phyloP scores from a whole-genome alignment of 2,888 invertebrate species.

The Cephus pulcher region DNA sequence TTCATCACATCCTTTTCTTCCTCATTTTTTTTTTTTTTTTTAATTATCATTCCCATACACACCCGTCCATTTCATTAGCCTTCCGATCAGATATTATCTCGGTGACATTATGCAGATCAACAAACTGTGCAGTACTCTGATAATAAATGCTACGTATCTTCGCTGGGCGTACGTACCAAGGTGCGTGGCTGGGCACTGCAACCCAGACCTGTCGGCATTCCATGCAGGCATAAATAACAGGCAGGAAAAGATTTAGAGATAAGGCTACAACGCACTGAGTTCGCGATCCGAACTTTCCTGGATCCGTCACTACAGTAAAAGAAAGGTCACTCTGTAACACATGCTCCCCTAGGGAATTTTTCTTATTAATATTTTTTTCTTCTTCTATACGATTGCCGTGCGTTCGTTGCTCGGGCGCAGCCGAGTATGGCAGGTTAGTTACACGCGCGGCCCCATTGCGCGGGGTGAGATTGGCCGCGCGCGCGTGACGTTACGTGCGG shows the following conservation, averaged over 20 bases:
- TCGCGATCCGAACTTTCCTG: not conserved
- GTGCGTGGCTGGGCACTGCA: not conserved
- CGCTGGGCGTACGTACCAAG: not conserved
- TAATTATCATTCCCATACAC: not conserved
- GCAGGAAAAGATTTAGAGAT: not conserved
- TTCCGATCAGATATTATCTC: not conserved
- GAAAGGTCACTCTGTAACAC: not conserved
- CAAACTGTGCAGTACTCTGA: not conserved
- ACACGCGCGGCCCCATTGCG: not conserved
- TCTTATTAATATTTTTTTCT: not conserved
- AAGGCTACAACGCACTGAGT: not conserved
- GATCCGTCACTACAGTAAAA: not conserved
- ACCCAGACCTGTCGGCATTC: not conserved
- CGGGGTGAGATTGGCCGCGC: not conserved
- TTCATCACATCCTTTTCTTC: slow-evolving; percentile 40
- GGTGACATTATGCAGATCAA: not conserved
- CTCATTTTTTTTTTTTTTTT: not conserved
- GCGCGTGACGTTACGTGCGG: not conserved
- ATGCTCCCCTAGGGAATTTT: not conserved
- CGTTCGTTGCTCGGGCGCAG: not conserved
- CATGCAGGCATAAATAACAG: not conserved
- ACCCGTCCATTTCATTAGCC: not conserved
- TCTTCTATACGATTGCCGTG: not conserved
- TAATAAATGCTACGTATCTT: not conserved
- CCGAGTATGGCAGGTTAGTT: not conserved